Conservation (phyloP, 92 coral and sea anemone species). For the Actinostola sp. region DNA sequence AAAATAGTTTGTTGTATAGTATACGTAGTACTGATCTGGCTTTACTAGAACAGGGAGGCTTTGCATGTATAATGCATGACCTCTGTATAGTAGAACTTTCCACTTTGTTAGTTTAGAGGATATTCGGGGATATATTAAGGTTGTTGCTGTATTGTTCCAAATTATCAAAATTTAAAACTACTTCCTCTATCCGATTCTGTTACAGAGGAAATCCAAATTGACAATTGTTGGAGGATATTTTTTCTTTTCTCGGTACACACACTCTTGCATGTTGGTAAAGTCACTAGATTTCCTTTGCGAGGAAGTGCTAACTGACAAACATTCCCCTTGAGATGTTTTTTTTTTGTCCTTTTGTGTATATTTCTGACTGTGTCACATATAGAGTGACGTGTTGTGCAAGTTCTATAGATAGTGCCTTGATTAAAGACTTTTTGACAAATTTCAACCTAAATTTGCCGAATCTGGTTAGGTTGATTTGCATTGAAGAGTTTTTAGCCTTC, state of each 20-base stretch:
- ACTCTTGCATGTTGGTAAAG: too few species aligned
- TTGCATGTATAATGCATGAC: too few species aligned
- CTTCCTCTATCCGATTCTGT: conserved; percentile 31
- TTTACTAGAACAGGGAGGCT: too few species aligned
- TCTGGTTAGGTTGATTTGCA: conserved; percentile 65
- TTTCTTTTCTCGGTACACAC: too few species aligned
- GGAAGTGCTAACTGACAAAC: conserved; percentile 42
- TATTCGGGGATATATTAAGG: conserved; percentile 25
- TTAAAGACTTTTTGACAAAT: conserved; percentile 73
- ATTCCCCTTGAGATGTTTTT: conserved; percentile 8
- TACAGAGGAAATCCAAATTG: too few species aligned
- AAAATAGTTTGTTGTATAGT: too few species aligned
- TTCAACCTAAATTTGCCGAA: conserved; percentile 30
- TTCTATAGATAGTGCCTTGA: conserved; percentile 48
- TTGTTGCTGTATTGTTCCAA: conserved; percentile 2
- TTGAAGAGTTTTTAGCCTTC: conserved; percentile 61
- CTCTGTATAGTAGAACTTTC: too few species aligned
- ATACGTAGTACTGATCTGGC: too few species aligned
- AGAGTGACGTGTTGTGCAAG: conserved; percentile 51
- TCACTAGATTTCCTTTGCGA: conserved; percentile 21
- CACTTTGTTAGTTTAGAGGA: conserved; percentile 60
- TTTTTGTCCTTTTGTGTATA: conserved; percentile 22
- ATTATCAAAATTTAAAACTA: conserved; percentile 26
- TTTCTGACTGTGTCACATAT: conserved; percentile 31
- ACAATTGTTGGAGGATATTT: too few species aligned